Conservation (phyloP, 2,888 invertebrate genomes). For the Trissoscelio sp. region DNA sequence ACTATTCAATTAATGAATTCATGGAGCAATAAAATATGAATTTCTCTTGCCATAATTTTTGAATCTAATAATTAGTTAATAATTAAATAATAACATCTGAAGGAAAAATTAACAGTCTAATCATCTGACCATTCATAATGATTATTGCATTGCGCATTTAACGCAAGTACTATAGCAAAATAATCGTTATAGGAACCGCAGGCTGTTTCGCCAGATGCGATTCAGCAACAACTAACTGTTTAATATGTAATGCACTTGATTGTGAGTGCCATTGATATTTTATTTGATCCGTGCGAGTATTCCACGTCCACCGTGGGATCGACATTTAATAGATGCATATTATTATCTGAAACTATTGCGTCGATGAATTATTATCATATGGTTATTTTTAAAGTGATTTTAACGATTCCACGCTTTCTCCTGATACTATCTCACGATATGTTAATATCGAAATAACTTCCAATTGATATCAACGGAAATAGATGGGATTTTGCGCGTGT, state of each 20-base stretch:
- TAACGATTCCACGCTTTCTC: neutral
- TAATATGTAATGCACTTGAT: constrained; percentile 29
- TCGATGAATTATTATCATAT: constrained; percentile 1
- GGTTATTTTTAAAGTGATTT: constrained; percentile 10
- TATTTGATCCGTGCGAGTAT: constrained; percentile 30
- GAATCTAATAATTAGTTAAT: neutral
- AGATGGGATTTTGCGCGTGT: constrained; percentile 1
- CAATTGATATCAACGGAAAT: constrained; percentile 26
- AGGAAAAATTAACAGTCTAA: constrained; percentile 11
- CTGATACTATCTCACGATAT: constrained; percentile 22
- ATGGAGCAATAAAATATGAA: no score
- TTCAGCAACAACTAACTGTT: constrained; percentile 29
- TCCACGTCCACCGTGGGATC: constrained; percentile 1
- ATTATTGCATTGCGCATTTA: constrained; percentile 29
- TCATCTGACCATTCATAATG: constrained; percentile 27
- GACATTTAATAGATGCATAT: constrained; percentile 28
- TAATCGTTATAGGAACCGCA: constrained; percentile 31
- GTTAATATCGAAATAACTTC: constrained; percentile 32
- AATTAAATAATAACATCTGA: neutral
- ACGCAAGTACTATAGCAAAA: constrained; percentile 38
- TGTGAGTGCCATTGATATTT: constrained; percentile 31
- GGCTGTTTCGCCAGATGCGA: constrained; percentile 40
- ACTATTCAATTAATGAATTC: no score
- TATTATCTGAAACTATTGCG: constrained; percentile 6
- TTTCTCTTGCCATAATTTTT: no score